Evolutionary conservation across 2,113 vertebrate species (phyloP), one percentile per base, ranked within the genome.

Genomic region (Phyllopteryx taeniolatus): DNA sequence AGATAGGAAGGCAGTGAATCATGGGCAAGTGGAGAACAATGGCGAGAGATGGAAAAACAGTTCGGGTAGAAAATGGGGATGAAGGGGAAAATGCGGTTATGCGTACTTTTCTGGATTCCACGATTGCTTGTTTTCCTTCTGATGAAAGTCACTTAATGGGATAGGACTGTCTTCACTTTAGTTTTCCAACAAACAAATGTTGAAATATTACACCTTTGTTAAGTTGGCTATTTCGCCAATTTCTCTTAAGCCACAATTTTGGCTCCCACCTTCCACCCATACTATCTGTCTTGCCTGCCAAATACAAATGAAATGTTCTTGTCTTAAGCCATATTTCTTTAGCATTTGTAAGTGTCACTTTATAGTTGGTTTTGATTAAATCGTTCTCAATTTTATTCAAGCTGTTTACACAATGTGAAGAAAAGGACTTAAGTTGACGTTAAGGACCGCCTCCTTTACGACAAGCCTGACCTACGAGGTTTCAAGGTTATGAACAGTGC

Each of bases 41-140:
- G 68, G 71, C 1, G 10, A 77, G 72, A 64, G 33, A 67, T 49
- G 22, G 57, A 74, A 79, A 70, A 78, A 54, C 67, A 74, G 53
- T 75, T 77, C 15, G 65, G 72, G 61, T 46, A 77, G 68, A 85
- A 79, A 75, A 79, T 54, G 19, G 76, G 60, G 9, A 54, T 70
- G 54, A 46, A 31, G 61, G 69, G 56, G 72, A 61, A 77, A 77
- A 75, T 70, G 9, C 20, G 42, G 13, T 13, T 68, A 68, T 68
- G 53, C 6, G 61, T n/a, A 47, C 42, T 20, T 62, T 70, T 62
- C 31, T 8, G 22, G 15, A 49, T 57, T 39, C 31, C 13, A 4
- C 54, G 17, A 31, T 2, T 42, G 14, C 11, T 51, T 22, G 47
- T 73, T 72, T 19, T 5, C 10, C 13, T 31, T 53, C 12, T 3